phyloP scores from a whole-genome alignment of 1,140 invertebrate genomes.

The Aleiodes sp. region DNA sequence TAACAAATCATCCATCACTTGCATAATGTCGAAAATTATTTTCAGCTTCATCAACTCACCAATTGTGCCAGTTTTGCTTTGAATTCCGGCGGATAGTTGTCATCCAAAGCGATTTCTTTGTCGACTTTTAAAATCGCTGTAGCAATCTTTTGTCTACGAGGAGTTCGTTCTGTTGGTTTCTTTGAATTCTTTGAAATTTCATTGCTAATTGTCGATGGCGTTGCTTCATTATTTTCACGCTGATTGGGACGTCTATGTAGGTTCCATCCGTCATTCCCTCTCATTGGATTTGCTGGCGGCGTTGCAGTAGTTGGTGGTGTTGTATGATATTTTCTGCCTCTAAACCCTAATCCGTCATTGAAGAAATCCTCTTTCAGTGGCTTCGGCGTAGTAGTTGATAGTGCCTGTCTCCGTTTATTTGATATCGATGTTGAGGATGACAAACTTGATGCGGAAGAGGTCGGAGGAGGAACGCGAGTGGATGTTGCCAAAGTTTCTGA shows the following conservation, averaged over 20 bases:
- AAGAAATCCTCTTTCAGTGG: conserved; percentile 57
- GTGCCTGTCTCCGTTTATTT: conserved; percentile 34
- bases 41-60: conserved; percentile 49
- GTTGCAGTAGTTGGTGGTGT: conserved; percentile 14
- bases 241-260: conserved; percentile 50
- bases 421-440: conserved; percentile 20
- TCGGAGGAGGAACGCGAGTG: conserved; percentile 17
- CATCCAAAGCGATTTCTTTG: conserved; percentile 43
- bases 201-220: conserved; percentile 36
- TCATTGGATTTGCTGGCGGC: not conserved
- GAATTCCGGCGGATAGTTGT: conserved; percentile 62
- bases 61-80: conserved; percentile 57
- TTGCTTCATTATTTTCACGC: conserved; percentile 28
- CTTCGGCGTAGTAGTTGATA: conserved; percentile 11
- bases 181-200: too few species aligned
- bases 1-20: too few species aligned
- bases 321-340: conserved; percentile 49
- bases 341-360: conserved; percentile 58
- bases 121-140: conserved; percentile 34
- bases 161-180: too few species aligned
- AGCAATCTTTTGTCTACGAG: not conserved
- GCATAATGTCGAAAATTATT: too few species aligned
- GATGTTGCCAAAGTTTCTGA: not conserved
- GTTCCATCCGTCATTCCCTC: conserved; percentile 57
- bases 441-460: conserved; percentile 31